phyloP scores from a whole-genome alignment of 2,113 vertebrate species.

The Callaeas wilsoni region DNA sequence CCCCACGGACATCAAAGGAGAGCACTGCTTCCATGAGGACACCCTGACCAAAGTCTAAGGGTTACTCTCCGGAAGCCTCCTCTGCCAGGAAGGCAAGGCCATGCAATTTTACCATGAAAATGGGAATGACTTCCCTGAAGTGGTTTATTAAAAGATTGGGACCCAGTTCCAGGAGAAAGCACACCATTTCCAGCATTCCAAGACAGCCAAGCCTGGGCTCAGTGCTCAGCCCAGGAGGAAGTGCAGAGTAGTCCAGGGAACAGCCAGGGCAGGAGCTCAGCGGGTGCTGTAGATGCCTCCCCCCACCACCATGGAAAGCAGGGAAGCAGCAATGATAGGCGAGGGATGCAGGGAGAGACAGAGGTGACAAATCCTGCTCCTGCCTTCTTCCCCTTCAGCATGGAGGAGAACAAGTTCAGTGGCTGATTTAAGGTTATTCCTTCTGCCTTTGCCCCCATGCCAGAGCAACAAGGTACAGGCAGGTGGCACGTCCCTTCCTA shows the following conservation, averaged over 20 bases:
- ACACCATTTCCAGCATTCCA: neutral
- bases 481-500: neutral
- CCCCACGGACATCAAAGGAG: neutral
- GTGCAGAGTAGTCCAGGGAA: neutral
- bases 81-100: neutral
- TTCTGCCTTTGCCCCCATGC: neutral
- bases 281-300: neutral
- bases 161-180: conserved; percentile 4
- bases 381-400: neutral
- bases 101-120: neutral
- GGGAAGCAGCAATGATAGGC: neutral
- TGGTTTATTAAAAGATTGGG: neutral
- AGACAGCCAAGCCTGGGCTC: neutral
- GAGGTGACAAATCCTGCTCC: neutral
- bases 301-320: fast-evolving
- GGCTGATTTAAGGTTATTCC: neutral
- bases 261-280: neutral
- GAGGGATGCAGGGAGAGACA: fast-evolving
- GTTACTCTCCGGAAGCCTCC: neutral
- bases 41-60: conserved; percentile 43
- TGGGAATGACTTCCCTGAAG: conserved; percentile 20
- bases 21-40: neutral
- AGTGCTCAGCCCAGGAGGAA: neutral
- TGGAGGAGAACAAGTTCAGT: neutral
- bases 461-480: neutral